Percentiles rank a stretch among this genome's conserved stretches.
These are phyloP conservation scores for Antrozous pallidus DNA, from an alignment of 2,797 vertebrate species.

Conservation along the genomic window DNA sequence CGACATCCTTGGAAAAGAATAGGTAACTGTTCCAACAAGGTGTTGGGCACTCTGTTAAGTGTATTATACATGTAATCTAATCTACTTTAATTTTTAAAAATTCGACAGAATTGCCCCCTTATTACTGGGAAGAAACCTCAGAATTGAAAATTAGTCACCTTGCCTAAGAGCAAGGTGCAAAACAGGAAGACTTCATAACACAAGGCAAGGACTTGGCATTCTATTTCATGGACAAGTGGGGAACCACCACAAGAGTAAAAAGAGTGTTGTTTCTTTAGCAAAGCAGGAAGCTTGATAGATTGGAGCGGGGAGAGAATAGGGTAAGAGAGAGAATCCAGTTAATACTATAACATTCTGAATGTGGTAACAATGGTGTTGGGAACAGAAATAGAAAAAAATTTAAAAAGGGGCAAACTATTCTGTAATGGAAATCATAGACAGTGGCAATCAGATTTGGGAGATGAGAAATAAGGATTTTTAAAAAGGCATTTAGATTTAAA, in stretches of 20 bases:
- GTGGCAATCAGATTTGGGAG: neutral
- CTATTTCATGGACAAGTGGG: neutral
- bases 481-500: conserved; percentile 28
- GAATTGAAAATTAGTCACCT: neutral
- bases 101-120: neutral
- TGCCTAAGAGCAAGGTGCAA: neutral
- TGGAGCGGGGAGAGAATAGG: neutral
- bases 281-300: neutral
- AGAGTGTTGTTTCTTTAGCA: neutral
- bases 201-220: neutral
- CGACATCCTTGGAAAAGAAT: neutral
- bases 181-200: neutral
- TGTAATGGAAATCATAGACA: neutral
- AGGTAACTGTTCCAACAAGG: neutral
- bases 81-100: neutral
- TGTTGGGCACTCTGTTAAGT: neutral
- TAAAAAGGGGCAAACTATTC: neutral
- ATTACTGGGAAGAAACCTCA: neutral
- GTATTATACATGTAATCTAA: neutral
- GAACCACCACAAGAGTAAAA: neutral
- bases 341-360: neutral
- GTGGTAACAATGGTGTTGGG: neutral
- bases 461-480: neutral
- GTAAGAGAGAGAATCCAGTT: neutral
- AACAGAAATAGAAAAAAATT: neutral